Evolutionary conservation across 1,140 invertebrate species (phyloP), one percentile per base, ranked within the genome.

Genomic region (Musca domestica): DNA sequence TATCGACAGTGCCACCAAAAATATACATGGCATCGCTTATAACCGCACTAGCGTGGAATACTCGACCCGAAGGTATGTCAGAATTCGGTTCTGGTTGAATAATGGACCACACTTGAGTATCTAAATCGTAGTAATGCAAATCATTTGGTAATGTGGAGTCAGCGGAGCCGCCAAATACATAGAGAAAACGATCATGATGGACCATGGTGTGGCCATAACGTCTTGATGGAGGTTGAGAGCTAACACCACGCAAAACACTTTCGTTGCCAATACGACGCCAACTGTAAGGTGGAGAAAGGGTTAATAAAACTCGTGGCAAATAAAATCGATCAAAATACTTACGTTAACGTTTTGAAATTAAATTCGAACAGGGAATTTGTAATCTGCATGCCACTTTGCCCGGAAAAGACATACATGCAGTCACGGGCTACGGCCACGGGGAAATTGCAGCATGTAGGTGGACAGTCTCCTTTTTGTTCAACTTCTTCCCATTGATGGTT

Each of bases 371-470:
- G 85, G 51, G 92, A 94, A 76, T 98, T 98, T 10, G 95, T 98
- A 71, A 97, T 98, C 84, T 96, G 95, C 22, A 95, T 92, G 3
- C 96, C 96, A 84, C 95, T 96, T 82, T 98, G 95, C 1, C 96
- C 96, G 72, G 95, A 96, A 81, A 98, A 98, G 9, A 98, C 95
- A 83, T 94, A 98, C 95, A 98, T 98, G 51, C 89, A 91, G 74
- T 96, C 95, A 20, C 94, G 84, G 0, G 95, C 93, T 19, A 98
- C 95, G 1, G 94, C 93, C 14, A 97, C 91, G 0, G 95, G 95
- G 84, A 98, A 98, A 83, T 98, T 98, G 78, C 96, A 98, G 78
- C 95, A 97, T 0, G 96, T 98, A 5, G 95, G 95, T 19, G 96
- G 96, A 76, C 94, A 92, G 74, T 96, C 92, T 1, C 95, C 95